Evolutionary conservation across 92 coral and sea anemone species (phyloP).

Genomic region (Porites cylindrica): DNA sequence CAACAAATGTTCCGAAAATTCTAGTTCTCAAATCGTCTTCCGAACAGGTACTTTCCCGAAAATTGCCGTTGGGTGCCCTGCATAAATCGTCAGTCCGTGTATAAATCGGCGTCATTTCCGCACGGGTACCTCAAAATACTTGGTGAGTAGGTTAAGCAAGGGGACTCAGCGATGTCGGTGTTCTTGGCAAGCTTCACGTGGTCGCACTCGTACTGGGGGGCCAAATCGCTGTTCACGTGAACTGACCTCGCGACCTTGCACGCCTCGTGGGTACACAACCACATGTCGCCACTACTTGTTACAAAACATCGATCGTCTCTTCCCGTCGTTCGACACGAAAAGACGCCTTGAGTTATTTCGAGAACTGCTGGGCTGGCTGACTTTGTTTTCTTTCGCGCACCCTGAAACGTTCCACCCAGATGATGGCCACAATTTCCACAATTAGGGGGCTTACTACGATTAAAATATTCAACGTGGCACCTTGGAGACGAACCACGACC

Average conservation of each 20-base stretch:
- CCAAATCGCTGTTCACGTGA: background rate
- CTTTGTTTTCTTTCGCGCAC: background rate
- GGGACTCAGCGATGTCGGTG: background rate
- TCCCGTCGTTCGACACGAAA: background rate
- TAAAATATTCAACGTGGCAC: too few relatives aligned
- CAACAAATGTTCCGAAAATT: too few relatives aligned
- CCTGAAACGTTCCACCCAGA: background rate
- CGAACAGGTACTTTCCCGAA: too few relatives aligned
- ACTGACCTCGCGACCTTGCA: background rate
- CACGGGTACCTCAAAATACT: background rate
- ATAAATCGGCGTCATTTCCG: background rate
- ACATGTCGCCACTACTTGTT: background rate
- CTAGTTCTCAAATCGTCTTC: too few relatives aligned
- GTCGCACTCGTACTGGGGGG: background rate
- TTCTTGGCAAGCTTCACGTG: background rate
- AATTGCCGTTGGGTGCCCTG: too few relatives aligned
- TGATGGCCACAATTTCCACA: background rate
- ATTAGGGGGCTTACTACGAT: background rate
- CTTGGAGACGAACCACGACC: too few relatives aligned
- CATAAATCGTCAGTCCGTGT: too few relatives aligned
- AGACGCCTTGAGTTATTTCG: background rate
- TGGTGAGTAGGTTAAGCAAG: background rate
- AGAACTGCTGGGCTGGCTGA: background rate
- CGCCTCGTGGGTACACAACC: conserved; percentile 1
- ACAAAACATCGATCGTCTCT: conserved; percentile 9